Evolutionary conservation across 1,140 invertebrate genomes (phyloP).

Genomic region (Leguminivora glycinivorella): DNA sequence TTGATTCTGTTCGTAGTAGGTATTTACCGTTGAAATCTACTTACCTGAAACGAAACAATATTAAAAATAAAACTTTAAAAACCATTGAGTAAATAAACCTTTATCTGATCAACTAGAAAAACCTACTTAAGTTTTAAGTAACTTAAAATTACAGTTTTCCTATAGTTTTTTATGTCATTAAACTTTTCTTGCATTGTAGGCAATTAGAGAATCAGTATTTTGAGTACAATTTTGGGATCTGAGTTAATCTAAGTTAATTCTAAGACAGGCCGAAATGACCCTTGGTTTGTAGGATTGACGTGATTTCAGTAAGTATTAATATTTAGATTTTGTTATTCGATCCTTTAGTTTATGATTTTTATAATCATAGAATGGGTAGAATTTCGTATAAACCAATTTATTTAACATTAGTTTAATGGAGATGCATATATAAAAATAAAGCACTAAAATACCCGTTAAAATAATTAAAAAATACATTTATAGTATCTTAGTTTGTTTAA

Average conservation of each 20-base stretch:
- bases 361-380: neutral
- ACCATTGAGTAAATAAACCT: too few relatives aligned
- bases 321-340: constrained; percentile 7
- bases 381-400: too few relatives aligned
- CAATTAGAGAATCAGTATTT: constrained; percentile 21
- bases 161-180: neutral
- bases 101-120: too few relatives aligned
- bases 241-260: constrained; percentile 31
- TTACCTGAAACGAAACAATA: too few relatives aligned
- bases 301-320: constrained; percentile 28
- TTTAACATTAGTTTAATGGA: too few relatives aligned
- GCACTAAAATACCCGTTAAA: neutral
- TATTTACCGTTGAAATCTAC: too few relatives aligned
- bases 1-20: too few relatives aligned
- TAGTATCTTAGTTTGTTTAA: neutral
- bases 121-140: neutral
- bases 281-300: constrained; percentile 45
- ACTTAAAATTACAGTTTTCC: too few relatives aligned
- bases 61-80: too few relatives aligned
- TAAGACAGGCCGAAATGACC: constrained; percentile 54
- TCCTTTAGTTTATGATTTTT: neutral
- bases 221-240: neutral
- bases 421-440: too few relatives aligned
- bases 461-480: neutral
- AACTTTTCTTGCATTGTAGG: neutral